Evolutionary conservation across 1,140 invertebrate genomes (phyloP), one percentile per base, ranked within the genome.

Genomic region (Leptinotarsa undecemlineata): DNA sequence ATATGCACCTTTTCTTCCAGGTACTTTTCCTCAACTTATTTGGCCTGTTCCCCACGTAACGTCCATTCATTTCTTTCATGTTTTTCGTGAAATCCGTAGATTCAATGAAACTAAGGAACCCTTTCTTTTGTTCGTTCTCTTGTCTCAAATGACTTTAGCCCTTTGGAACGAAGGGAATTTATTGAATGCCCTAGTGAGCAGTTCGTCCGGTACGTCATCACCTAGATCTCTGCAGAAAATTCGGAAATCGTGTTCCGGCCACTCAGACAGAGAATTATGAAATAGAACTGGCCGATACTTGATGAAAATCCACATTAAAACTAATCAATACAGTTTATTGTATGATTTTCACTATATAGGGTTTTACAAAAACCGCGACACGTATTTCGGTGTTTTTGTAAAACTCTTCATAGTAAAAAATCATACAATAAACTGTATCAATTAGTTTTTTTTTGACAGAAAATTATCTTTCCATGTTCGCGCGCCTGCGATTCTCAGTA

Each of bases 191-290:
- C 97, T 88, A 0, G 88, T 90, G 13, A 99, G 87, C 67, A 98
- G 90, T 85, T 99, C 98, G 83, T 99, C 98, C 0, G 97, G 99
- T 1, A 99, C 98, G 86, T 99, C 98, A 86, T 99, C 99, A 3
- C 98, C 98, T 6, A 99, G 88, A 90, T 99, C 98, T 48, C 98
- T 98, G 85, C 97, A 99, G 86, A 99, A 99, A 85, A 99, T 94
- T 77, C 98, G 88, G 20, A 98, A 99, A 88, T 99, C 98, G 89
- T 98, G 96, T 82, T 95, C 92, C 70, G 96, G 93, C 97, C 97
- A 99, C 81, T 99, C 97, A 15, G 90, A 83, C 21, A 99, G 85
- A 0, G 95, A 95, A 57, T 89, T 88, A 23, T 23, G 2, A 2
- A 23, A 23, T 23, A 23, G 21, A 23, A 23, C 21, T 23, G 21